phyloP scores from a whole-genome alignment of 92 coral and sea anemone species.

The Heliopora coerulea region DNA sequence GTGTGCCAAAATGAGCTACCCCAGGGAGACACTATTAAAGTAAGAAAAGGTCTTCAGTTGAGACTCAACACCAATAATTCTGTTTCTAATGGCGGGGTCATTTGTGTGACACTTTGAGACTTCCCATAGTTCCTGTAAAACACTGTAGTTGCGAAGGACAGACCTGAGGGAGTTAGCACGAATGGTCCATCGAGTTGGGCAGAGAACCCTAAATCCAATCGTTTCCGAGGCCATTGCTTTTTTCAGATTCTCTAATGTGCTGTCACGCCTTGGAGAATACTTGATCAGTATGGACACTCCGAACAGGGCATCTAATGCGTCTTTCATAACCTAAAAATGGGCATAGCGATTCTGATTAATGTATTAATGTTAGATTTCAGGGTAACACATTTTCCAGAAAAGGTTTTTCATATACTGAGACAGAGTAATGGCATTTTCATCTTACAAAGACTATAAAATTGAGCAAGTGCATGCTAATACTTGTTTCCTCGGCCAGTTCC shows the following conservation, averaged over 20 bases:
- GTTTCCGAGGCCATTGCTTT: background rate
- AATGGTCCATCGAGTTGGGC: conserved; percentile 2
- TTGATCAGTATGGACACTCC: conserved; percentile 4
- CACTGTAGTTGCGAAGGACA: background rate
- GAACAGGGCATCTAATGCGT: conserved; percentile 5
- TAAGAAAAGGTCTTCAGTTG: background rate
- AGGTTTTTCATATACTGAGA: no score
- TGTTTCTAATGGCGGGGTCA: background rate
- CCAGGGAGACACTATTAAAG: background rate
- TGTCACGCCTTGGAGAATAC: conserved; percentile 11
- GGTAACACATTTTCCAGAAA: no score
- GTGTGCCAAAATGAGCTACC: conserved; percentile 13
- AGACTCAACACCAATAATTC: no score
- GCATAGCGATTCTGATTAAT: no score
- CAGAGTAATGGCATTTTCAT: no score
- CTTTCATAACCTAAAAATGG: conserved; percentile 20
- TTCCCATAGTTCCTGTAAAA: conserved; percentile 30
- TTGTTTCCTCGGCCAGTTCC: no score
- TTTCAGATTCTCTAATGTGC: background rate
- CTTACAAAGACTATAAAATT: no score
- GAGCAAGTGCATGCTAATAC: no score
- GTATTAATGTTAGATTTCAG: no score
- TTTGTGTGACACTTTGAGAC: background rate
- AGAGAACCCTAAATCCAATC: conserved; percentile 23
- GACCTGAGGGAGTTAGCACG: background rate